Evolutionary conservation across 2,888 invertebrate genomes (phyloP).

Genomic region (Penaeus monodon): DNA sequence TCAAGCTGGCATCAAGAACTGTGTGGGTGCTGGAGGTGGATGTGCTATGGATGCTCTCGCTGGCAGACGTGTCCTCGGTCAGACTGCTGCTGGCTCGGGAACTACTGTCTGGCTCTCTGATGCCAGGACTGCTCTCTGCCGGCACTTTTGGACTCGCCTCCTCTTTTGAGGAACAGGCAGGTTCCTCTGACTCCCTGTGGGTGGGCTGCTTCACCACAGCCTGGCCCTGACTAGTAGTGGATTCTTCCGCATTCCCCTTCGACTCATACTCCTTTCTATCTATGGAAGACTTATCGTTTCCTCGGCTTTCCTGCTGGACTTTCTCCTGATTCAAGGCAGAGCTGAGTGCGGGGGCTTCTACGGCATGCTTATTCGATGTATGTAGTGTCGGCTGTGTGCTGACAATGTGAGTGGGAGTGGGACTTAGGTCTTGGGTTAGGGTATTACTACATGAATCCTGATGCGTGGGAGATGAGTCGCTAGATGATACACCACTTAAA

Average conservation of each 20-base stretch:
- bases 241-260: not conserved
- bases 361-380: not conserved
- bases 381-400: conserved; percentile 26
- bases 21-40: conserved; percentile 44
- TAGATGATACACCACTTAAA: conserved; percentile 44
- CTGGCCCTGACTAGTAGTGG: conserved; percentile 2
- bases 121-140: not conserved
- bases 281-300: not conserved
- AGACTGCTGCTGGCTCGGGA: conserved; percentile 26
- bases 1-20: conserved; percentile 26
- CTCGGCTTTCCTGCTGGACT: not conserved
- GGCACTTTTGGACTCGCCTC: not conserved
- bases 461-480: conserved; percentile 53
- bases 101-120: conserved; percentile 27
- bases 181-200: conserved; percentile 8
- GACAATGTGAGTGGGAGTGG: conserved; percentile 7
- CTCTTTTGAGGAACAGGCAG: not conserved
- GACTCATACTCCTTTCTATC: not conserved
- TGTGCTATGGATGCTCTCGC: conserved; percentile 46
- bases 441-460: conserved; percentile 51
- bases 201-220: conserved; percentile 35
- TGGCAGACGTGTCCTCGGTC: conserved; percentile 35
- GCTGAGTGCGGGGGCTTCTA: not conserved
- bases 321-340: not conserved
- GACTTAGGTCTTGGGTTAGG: conserved; percentile 45